Base-by-base conservation (phyloP, 2,113 vertebrate genomes). In the Hystrix cristata region DNA sequence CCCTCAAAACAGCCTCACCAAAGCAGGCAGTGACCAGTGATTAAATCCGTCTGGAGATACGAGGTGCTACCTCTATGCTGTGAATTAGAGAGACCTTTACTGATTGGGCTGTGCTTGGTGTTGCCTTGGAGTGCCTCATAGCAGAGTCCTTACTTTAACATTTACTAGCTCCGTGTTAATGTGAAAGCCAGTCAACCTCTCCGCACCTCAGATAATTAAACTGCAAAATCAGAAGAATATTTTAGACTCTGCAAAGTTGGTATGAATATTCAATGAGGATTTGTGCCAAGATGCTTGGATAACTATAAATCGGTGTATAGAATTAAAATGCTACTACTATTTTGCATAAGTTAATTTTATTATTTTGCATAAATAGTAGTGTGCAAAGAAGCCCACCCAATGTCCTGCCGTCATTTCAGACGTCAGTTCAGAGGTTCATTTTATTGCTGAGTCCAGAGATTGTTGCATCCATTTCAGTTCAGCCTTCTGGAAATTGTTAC, bases 261-360 rank as follows among this genome's bases (percentile, higher is more conserved):
- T 69, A 25, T 94, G 95, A 95, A 96, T 96, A 86, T 62, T 88
- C 92, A 96, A 72, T 57, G 43, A 95, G 55, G 60, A 92, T 92
- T 95, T 96, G 65, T 7, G 74, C 60, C 38, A 55, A 85, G 91
- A 87, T 85, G 71, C 57, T 82, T 62, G 51, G 43, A 14, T 94
- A 83, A 86, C 48, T 64, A 55, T 62, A 94, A 94, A 57, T 92
- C 80, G 46, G 91, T 60, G 76, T 69, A 51, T 60, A 67, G 87
- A 92, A 88, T 90, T 96, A 81, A 96, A 96, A 84, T 27, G 51
- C 43, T 84, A n/a, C 62, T 60, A 27, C n/a, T 82, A 71, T 74
- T 90, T 94, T 94, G 34, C 90, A 95, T 82, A 78, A 64, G 81
- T 87, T 94, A 48, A 67, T 72, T 91, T 43, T 43, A 65, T 71